Evolutionary conservation across 2,797 vertebrate species (phyloP).

Genomic region (Oryzias dopingdopingensis): DNA sequence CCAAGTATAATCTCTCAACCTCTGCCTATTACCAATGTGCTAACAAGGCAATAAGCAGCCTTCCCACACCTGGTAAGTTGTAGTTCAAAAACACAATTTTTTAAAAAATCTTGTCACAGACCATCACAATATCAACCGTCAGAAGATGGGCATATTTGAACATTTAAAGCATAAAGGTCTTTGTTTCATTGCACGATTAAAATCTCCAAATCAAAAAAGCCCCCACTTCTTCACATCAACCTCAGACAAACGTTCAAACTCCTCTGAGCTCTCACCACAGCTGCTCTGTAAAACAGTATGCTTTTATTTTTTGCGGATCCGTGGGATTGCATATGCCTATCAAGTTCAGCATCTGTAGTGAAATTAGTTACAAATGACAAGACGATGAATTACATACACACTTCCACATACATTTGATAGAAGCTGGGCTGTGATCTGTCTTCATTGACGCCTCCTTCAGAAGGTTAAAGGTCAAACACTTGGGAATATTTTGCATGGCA

Average conservation of each 20-base stretch:
- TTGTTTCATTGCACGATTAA: no score
- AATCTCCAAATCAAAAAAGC: no score
- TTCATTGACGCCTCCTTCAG: constrained; percentile 29
- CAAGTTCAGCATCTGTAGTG: background rate
- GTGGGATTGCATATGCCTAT: no score
- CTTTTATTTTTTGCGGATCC: no score
- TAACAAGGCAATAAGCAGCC: constrained; percentile 78
- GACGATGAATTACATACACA: constrained; percentile 6
- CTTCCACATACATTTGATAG: constrained; percentile 36
- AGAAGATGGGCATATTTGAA: no score
- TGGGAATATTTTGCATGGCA: constrained; percentile 69
- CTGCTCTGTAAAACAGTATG: no score
- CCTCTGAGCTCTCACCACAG: no score
- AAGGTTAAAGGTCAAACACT: constrained; percentile 64
- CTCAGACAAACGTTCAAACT: no score
- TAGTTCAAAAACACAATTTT: constrained; percentile 32
- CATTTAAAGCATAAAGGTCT: no score
- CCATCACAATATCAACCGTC: no score
- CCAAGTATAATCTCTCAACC: constrained; percentile 77
- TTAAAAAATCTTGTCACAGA: no score
- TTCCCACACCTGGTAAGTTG: constrained; percentile 67
- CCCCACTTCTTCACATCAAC: no score
- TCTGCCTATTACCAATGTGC: constrained; percentile 76
- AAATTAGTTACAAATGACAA: constrained; percentile 29
- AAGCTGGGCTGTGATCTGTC: constrained; percentile 45